A percentile compares a stretch with the other conserved stretches of the same genome.
These are phyloP conservation scores for Pseudochirops corinnae DNA, from an alignment of 2,797 vertebrate species.

Conservation along the genomic window DNA sequence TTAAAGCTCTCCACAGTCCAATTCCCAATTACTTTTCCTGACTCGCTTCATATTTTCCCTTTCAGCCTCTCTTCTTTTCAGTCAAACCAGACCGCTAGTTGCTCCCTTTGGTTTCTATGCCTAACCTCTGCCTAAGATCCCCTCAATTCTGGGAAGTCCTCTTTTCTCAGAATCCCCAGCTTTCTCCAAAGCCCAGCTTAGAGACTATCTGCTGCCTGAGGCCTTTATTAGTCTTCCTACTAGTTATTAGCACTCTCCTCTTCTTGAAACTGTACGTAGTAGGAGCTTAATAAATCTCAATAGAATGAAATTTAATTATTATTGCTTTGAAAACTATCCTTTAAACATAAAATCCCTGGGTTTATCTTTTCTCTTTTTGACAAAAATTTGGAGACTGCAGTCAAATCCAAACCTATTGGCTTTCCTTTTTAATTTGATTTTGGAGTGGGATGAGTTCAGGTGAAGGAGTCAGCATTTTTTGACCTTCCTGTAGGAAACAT, in stretches of 20 bases:
- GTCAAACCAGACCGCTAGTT: not conserved
- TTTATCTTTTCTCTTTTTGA: not conserved
- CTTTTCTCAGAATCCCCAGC: not conserved
- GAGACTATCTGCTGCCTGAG: not conserved
- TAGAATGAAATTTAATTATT: conserved; percentile 39
- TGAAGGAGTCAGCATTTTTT: not conserved
- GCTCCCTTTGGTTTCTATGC: not conserved
- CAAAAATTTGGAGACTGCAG: not conserved
- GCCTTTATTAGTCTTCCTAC: not conserved
- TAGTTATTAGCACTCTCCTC: not conserved
- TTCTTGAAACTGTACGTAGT: not conserved
- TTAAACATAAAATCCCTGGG: not conserved
- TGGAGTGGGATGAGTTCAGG: not conserved
- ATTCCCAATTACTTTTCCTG: not conserved
- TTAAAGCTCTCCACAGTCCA: not conserved
- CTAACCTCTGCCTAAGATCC: not conserved
- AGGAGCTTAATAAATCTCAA: not conserved
- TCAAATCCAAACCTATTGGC: not conserved
- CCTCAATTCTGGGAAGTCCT: not conserved
- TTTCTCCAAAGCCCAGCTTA: not conserved
- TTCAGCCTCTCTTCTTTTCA: not conserved
- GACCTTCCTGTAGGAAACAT: not conserved
- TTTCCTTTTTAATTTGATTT: not conserved
- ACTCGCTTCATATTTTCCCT: not conserved
- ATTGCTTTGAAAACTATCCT: conserved; percentile 35